Percentiles rank a stretch among this genome's conserved stretches.
Evolutionary conservation across 1,140 invertebrate genomes (phyloP).

Genomic region (Trachelipus rathkii): DNA sequence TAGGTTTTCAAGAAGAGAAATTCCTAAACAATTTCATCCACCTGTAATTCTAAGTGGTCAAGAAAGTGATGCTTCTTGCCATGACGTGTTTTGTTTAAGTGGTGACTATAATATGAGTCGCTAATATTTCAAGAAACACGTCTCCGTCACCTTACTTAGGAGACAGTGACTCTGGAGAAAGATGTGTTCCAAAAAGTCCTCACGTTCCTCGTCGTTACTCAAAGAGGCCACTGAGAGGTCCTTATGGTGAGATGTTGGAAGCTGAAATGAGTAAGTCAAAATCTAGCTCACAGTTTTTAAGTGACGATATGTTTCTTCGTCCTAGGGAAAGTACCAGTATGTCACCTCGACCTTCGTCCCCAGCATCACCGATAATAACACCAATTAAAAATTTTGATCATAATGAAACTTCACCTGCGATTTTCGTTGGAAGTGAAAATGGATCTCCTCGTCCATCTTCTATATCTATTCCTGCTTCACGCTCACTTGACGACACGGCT

Average conservation of each 20-base stretch:
- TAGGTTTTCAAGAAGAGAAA: slow-evolving; percentile 20
- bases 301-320: slow-evolving; percentile 44
- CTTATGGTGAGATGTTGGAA: slow-evolving; percentile 77
- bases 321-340: slow-evolving; percentile 53
- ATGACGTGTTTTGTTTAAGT: background rate
- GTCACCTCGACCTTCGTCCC: slow-evolving; percentile 40
- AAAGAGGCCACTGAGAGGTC: slow-evolving; percentile 69
- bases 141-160: slow-evolving; percentile 40
- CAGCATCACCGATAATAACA: slow-evolving; percentile 33
- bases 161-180: slow-evolving; percentile 45
- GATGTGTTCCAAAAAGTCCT: slow-evolving; percentile 45
- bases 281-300: slow-evolving; percentile 49
- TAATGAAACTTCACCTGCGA: background rate
- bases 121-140: slow-evolving; percentile 34
- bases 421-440: background rate
- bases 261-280: slow-evolving; percentile 71
- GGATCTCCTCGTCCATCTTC: slow-evolving; percentile 46
- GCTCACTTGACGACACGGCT: slow-evolving; percentile 45
- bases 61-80: slow-evolving; percentile 39
- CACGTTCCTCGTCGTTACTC: slow-evolving; percentile 58
- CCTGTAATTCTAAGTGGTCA: slow-evolving; percentile 39
- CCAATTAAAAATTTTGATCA: slow-evolving; percentile 10
- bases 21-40: slow-evolving; percentile 29
- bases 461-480: slow-evolving; percentile 41
- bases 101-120: slow-evolving; percentile 29